Evolutionary conservation across 2,113 vertebrate species (phyloP).

Genomic region (Phylloscopus trochilus): DNA sequence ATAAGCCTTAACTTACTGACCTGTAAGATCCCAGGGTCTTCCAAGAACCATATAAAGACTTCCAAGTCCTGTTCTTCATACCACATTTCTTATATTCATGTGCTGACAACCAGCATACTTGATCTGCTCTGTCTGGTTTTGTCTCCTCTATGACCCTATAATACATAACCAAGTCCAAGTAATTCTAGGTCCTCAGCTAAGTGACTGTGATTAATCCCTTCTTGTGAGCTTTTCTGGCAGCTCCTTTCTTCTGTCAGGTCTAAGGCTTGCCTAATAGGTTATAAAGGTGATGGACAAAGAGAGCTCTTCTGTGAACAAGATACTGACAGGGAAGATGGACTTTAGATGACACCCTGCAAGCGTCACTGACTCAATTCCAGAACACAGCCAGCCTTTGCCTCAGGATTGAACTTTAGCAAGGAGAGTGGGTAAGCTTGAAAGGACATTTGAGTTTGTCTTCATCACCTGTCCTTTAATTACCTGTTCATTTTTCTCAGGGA

Average conservation of each 20-base stretch:
- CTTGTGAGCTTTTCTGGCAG: not conserved
- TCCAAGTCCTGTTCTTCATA: not conserved
- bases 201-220: not conserved
- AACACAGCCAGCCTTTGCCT: not conserved
- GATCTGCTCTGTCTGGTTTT: not conserved
- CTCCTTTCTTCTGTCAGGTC: not conserved
- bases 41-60: not conserved
- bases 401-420: not conserved
- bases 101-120: not conserved
- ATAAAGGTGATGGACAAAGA: not conserved
- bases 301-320: not conserved
- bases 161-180: not conserved
- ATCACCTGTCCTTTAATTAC: not conserved
- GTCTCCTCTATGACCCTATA: not conserved
- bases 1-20: not conserved
- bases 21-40: not conserved
- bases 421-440: not conserved
- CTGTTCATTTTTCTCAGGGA: not conserved
- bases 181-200: not conserved
- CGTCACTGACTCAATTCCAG: not conserved
- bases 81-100: rapidly evolving
- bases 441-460: not conserved
- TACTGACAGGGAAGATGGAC: not conserved
- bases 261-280: not conserved
- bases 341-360: not conserved